A percentile compares a stretch with the other conserved stretches of the same genome.
Conservation (phyloP, 1,140 invertebrate genomes). For the Hypsibius dujardini region DNA sequence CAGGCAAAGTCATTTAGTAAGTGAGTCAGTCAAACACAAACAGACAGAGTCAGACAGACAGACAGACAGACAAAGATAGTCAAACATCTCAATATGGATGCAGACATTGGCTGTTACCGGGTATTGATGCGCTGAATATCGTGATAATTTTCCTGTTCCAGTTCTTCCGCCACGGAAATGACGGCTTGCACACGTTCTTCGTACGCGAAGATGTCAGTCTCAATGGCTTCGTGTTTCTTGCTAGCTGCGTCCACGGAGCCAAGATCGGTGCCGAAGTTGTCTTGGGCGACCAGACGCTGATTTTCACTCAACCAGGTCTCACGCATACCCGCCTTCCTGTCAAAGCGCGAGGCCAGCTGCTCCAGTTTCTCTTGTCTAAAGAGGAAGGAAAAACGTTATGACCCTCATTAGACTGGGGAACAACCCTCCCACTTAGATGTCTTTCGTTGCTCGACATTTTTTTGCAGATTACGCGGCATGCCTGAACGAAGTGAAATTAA, state of each 20-base stretch:
- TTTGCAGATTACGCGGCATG: too few species aligned
- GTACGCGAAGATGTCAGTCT: conserved; percentile 97
- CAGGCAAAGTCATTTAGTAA: too few species aligned
- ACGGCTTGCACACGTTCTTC: conserved; percentile 97
- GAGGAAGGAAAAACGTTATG: too few species aligned
- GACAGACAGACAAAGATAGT: too few species aligned
- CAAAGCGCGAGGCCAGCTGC: conserved; percentile 93
- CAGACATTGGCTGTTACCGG: conserved; percentile 26
- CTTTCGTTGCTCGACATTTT: too few species aligned
- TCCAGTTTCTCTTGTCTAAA: conserved; percentile 89
- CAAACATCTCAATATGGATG: too few species aligned
- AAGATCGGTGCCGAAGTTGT: conserved; percentile 96
- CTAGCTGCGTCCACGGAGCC: conserved; percentile 94
- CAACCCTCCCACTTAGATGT: too few species aligned
- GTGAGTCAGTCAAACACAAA: too few species aligned
- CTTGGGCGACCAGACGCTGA: conserved; percentile 81
- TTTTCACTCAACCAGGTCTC: conserved; percentile 98
- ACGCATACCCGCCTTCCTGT: conserved; percentile 94
- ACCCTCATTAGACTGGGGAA: too few species aligned
- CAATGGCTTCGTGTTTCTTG: conserved; percentile 98
- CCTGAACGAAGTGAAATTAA: too few species aligned
- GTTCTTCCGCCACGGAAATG: conserved; percentile 82
- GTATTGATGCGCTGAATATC: conserved; percentile 91
- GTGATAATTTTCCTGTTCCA: conserved; percentile 93
- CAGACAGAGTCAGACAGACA: too few species aligned